phyloP scores from a whole-genome alignment of 2,113 vertebrate species.

The Neofelis nebulosa region DNA sequence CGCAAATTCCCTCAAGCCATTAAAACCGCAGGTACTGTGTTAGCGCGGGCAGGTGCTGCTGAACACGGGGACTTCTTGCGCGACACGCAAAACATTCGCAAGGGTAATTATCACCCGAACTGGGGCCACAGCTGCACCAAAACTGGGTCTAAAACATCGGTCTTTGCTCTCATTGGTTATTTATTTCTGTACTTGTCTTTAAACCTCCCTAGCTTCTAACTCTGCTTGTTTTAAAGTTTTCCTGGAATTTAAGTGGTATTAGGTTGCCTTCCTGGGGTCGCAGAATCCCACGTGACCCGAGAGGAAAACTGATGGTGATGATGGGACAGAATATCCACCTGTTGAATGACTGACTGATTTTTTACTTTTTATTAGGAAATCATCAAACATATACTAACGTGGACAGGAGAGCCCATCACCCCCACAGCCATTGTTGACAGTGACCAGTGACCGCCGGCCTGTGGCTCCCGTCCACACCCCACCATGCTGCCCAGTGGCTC shows the following conservation, averaged over 20 bases:
- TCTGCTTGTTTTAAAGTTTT: background rate
- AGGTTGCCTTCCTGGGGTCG: background rate
- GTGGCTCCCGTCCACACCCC: too few relatives aligned
- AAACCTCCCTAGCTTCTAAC: background rate
- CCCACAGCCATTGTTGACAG: rapidly evolving
- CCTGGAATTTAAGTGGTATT: background rate
- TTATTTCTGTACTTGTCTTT: background rate
- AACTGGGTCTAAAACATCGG: too few relatives aligned
- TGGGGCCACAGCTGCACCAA: rapidly evolving
- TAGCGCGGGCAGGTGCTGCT: background rate
- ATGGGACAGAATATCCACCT: background rate
- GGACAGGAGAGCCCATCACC: background rate
- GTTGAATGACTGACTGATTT: background rate
- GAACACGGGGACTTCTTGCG: background rate
- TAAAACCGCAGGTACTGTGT: background rate
- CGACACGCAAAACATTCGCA: background rate
- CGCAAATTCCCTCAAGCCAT: background rate
- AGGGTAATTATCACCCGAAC: too few relatives aligned
- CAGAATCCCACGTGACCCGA: background rate
- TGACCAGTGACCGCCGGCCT: rapidly evolving
- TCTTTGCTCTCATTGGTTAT: background rate
- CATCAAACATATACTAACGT: rapidly evolving
- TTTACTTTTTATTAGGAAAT: background rate
- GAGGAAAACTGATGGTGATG: background rate
- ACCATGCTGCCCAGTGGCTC: too few relatives aligned